phyloP scores from a whole-genome alignment of 2,797 vertebrate genomes.

The Syngnathus acus region DNA sequence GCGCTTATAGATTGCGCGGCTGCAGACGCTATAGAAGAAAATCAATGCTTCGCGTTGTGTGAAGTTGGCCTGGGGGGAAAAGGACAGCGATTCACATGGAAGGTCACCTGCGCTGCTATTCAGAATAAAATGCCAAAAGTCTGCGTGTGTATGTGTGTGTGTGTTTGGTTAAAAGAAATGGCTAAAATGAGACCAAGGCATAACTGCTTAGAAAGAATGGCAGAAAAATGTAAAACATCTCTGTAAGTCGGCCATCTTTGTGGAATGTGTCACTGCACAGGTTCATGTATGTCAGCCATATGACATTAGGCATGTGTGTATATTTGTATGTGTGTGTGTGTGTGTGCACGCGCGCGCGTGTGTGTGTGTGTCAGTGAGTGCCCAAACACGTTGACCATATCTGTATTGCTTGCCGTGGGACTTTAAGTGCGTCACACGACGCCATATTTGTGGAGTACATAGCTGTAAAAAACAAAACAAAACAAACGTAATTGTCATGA shows the following conservation, averaged over 20 bases:
- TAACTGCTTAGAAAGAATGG: background rate
- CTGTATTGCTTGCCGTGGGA: no score
- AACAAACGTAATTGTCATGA: background rate
- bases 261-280: background rate
- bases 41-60: background rate
- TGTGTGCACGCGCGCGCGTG: no score
- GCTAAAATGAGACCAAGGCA: background rate
- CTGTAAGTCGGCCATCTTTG: background rate
- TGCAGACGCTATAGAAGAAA: constrained; percentile 5
- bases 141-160: background rate
- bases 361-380: no score
- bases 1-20: background rate
- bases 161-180: background rate
- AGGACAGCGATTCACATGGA: constrained; percentile 1
- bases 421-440: no score
- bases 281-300: background rate
- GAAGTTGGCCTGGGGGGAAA: constrained; percentile 9
- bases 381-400: no score
- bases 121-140: background rate
- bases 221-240: constrained; percentile 8
- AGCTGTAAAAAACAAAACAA: no score
- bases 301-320: no score
- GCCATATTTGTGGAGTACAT: no score
- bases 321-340: background rate
- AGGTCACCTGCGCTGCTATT: constrained; percentile 3